phyloP scores from a whole-genome alignment of 2,113 vertebrate species.

The Gallinago paraguaiae region DNA sequence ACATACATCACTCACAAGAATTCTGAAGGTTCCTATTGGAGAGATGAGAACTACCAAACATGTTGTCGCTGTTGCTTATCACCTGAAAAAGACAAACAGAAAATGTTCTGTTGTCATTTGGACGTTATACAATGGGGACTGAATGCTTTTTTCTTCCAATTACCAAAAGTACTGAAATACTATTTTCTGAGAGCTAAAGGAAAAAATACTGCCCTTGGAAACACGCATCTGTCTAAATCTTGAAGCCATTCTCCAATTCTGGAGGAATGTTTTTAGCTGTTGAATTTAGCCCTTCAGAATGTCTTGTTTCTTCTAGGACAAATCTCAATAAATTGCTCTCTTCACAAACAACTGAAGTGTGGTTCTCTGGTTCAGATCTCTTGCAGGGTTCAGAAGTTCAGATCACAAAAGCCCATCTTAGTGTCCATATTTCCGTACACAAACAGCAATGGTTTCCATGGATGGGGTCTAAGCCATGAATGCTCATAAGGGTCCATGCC shows the following conservation, averaged over 20 bases:
- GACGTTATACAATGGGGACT: neutral
- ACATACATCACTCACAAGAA: neutral
- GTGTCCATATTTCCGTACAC: neutral
- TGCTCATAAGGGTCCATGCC: neutral
- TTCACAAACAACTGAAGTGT: neutral
- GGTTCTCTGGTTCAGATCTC: neutral
- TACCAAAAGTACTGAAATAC: slow-evolving; percentile 37
- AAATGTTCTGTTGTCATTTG: slow-evolving; percentile 14
- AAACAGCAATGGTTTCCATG: neutral
- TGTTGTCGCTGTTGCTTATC: slow-evolving; percentile 31
- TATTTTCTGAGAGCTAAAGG: neutral
- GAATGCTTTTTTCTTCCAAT: slow-evolving; percentile 26
- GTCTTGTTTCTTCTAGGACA: slow-evolving; percentile 10
- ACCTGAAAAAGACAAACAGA: slow-evolving; percentile 14
- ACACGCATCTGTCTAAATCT: neutral
- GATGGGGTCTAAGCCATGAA: neutral
- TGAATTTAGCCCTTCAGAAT: slow-evolving; percentile 35
- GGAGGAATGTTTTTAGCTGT: slow-evolving; percentile 52
- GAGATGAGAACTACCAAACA: neutral
- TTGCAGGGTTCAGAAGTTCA: slow-evolving; percentile 44
- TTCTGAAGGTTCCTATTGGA: neutral
- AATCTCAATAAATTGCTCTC: slow-evolving; percentile 47
- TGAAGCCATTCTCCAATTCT: slow-evolving; percentile 29
- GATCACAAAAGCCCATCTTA: neutral
- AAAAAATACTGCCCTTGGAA: slow-evolving; percentile 19